Base-by-base conservation (phyloP, 2,113 vertebrate species). In the Mohoua ochrocephala region DNA sequence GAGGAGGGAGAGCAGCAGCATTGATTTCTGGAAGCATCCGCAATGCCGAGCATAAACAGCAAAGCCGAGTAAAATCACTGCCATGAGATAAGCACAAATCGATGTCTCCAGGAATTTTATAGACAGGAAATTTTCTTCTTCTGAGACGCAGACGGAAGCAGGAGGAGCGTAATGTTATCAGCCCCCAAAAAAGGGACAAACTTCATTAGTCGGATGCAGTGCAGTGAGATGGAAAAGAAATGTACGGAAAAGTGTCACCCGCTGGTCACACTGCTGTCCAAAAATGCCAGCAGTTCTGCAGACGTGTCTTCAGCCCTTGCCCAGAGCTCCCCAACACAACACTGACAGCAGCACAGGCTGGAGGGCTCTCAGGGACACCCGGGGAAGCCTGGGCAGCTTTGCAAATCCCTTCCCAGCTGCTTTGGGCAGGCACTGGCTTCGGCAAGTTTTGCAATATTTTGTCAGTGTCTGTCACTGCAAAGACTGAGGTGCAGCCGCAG, bases 401-500 rank as follows among this genome's bases (percentile, higher is more conserved):
- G 45, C 13, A 45, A 24, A 31, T 6, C 52, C 77, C 4, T 41
- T n/a, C 49, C 61, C 49, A 30, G 52, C 27, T 13, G 18, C 75
- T 56, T 15, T 2, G 2, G 33, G 23, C 30, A 68, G 49, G 41
- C 2, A 1, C 1, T 28, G 45, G 10, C 26, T 52, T 76, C 71
- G n/a, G 24, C 0, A 21, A 28, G 26, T 18, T 61, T 6, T 49
- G 18, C 16, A 13, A 4, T 15, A n/a, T 61, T 64, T 64, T 22
- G 44, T 16, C 17, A 0, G 33, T 12, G 15, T 18, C 45, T 37
- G 21, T 35, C 23, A 2, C 17, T 53, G 21, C 44, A 49, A 41
- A 31, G 28, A n/a, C 16, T 0, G 1, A 42, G 26, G 1, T 10
- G 30, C 61, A 44, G n/a, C 6, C 2, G 0, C 16, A 60, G 30